Percentiles rank a stretch among this genome's conserved stretches.
Conservation (phyloP, 2,113 vertebrate genomes). For the Sialia sialis region DNA sequence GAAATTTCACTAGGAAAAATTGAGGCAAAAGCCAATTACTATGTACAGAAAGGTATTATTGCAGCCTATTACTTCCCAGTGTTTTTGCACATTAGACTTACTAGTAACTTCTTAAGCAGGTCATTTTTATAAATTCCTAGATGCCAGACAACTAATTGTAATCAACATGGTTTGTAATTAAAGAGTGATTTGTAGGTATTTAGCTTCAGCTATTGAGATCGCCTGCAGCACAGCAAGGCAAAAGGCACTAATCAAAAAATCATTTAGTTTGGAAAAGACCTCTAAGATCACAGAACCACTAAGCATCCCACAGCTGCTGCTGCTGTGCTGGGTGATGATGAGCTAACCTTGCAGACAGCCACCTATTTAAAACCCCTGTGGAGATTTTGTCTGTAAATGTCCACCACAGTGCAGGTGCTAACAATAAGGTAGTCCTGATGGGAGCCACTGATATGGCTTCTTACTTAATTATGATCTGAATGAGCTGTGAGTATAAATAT, state of each 20-base stretch:
- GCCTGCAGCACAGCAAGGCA: neutral
- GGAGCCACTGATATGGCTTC: neutral
- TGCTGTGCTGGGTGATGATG: neutral
- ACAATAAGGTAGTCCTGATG: neutral
- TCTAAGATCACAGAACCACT: neutral
- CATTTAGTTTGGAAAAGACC: neutral
- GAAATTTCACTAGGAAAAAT: neutral
- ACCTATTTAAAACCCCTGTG: neutral
- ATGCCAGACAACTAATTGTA: neutral
- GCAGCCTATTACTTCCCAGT: neutral
- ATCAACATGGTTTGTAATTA: neutral
- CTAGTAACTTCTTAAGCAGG: neutral
- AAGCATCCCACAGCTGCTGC: neutral
- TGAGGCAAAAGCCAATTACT: neutral
- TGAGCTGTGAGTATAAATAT: neutral
- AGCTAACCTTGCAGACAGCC: neutral
- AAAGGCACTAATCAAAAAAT: neutral
- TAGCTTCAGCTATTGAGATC: neutral
- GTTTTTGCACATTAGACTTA: neutral
- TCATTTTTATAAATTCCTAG: neutral
- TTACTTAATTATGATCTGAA: neutral
- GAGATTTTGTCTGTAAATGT: neutral
- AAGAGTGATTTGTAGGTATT: neutral
- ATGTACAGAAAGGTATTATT: fast-evolving
- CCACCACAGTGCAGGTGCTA: neutral